Evolutionary conservation across 92 coral and sea anemone genomes (phyloP).

Genomic region (Epizoanthus rinbou): DNA sequence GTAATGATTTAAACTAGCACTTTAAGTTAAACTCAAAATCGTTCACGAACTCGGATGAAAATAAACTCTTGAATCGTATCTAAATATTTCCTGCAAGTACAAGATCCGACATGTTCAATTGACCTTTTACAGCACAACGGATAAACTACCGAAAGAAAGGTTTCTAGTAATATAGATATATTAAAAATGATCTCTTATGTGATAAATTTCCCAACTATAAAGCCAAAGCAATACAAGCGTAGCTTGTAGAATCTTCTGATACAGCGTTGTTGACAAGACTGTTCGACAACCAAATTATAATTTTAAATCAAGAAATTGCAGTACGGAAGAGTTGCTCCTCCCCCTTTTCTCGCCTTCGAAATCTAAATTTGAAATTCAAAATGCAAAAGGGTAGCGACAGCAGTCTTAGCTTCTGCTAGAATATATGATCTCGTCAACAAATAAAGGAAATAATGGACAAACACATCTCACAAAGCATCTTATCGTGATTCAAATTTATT

Average conservation of each 20-base stretch:
- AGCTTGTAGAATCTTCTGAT: conserved; percentile 3
- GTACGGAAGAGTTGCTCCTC: conserved; percentile 1
- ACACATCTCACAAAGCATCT: not conserved
- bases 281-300: conserved; percentile 23
- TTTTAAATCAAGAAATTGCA: conserved; percentile 13
- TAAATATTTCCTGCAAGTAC: not conserved
- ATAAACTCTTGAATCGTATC: not conserved
- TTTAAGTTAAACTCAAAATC: conserved; percentile 18
- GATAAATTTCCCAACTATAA: not conserved
- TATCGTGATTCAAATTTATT: conserved; percentile 10
- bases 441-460: no score
- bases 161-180: conserved; percentile 8
- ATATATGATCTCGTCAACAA: not conserved
- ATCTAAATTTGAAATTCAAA: conserved; percentile 17
- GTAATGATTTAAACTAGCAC: conserved; percentile 15
- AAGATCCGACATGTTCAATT: no score
- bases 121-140: conserved; percentile 6
- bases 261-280: conserved; percentile 21
- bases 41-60: conserved; percentile 14
- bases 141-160: not conserved
- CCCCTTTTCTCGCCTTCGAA: conserved; percentile 2
- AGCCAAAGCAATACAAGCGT: conserved; percentile 19
- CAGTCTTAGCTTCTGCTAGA: conserved; percentile 6
- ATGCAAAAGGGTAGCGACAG: conserved; percentile 3
- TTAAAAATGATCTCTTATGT: conserved; percentile 3